Evolutionary conservation across 2,113 vertebrate species (phyloP).

Genomic region (Scortum barcoo): DNA sequence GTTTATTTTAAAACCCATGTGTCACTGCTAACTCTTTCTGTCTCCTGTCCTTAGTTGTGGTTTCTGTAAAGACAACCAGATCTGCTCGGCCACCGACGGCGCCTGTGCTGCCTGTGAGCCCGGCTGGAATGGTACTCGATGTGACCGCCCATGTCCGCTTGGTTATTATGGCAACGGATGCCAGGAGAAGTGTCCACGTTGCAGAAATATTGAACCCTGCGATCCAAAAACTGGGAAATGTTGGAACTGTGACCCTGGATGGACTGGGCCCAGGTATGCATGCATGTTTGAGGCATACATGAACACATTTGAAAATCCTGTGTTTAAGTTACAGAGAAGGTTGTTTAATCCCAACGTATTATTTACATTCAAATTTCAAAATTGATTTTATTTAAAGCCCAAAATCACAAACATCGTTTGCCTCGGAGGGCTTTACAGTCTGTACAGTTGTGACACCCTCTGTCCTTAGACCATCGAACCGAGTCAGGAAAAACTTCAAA

Average conservation of each 20-base stretch:
- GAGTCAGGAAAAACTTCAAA: too few species aligned
- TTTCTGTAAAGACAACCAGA: constrained; percentile 83
- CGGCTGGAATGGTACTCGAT: constrained; percentile 92
- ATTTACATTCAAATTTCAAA: too few species aligned
- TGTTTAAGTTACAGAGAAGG: not conserved
- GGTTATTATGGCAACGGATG: constrained; percentile 90
- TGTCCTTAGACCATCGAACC: too few species aligned
- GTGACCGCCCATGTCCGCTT: constrained; percentile 83
- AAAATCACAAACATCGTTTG: too few species aligned
- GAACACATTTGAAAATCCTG: too few species aligned
- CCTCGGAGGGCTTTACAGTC: too few species aligned
- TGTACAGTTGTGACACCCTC: too few species aligned
- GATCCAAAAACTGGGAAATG: constrained; percentile 87
- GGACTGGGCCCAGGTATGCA: constrained; percentile 86
- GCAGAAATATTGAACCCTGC: constrained; percentile 85
- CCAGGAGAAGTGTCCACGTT: constrained; percentile 86
- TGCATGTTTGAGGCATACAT: not conserved
- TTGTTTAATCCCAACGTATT: too few species aligned
- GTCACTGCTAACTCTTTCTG: not conserved
- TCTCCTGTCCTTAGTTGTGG: constrained; percentile 86
- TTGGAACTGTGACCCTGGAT: constrained; percentile 88
- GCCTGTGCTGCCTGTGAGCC: constrained; percentile 88
- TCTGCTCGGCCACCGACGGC: constrained; percentile 88
- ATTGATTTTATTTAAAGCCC: too few species aligned
- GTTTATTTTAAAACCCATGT: not conserved